Percentiles rank a stretch among this genome's conserved stretches.
phyloP scores from a whole-genome alignment of 2,113 vertebrate species.

The Aspiorhynchus laticeps region DNA sequence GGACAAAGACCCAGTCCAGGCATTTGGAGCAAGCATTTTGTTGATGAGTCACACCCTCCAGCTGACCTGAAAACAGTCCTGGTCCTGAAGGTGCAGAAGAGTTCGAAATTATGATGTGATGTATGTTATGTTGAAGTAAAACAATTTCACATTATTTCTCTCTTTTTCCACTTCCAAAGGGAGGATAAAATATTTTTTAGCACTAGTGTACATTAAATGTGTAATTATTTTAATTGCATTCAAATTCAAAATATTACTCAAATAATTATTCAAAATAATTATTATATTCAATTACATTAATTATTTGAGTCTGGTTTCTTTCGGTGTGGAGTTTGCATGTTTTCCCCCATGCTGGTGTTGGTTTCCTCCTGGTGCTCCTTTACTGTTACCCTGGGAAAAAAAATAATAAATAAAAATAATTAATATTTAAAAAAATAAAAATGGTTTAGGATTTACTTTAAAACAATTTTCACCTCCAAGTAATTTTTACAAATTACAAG shows the following conservation, averaged over 20 bases:
- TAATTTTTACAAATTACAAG: not conserved
- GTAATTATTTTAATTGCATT: not conserved
- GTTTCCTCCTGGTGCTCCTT: too few relatives aligned
- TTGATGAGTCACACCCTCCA: not conserved
- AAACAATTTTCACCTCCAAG: not conserved
- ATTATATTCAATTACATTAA: not conserved
- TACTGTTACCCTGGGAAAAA: too few relatives aligned
- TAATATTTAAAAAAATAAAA: too few relatives aligned
- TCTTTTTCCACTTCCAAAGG: not conserved
- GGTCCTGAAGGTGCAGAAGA: not conserved
- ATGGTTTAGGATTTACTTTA: too few relatives aligned
- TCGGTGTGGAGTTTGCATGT: not conserved
- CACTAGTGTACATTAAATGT: not conserved
- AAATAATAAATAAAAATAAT: too few relatives aligned
- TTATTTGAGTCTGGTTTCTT: too few relatives aligned
- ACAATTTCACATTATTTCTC: too few relatives aligned
- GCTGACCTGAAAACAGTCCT: constrained; percentile 13
- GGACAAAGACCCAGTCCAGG: not conserved
- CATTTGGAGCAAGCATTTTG: constrained; percentile 12
- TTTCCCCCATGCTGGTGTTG: not conserved
- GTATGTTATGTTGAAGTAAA: not conserved
- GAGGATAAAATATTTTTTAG: not conserved
- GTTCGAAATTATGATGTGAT: too few relatives aligned
- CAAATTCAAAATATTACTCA: too few relatives aligned
- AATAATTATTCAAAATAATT: not conserved